Evolutionary conservation across 2,888 invertebrate species (phyloP).

Genomic region (Brenthis daphne): DNA sequence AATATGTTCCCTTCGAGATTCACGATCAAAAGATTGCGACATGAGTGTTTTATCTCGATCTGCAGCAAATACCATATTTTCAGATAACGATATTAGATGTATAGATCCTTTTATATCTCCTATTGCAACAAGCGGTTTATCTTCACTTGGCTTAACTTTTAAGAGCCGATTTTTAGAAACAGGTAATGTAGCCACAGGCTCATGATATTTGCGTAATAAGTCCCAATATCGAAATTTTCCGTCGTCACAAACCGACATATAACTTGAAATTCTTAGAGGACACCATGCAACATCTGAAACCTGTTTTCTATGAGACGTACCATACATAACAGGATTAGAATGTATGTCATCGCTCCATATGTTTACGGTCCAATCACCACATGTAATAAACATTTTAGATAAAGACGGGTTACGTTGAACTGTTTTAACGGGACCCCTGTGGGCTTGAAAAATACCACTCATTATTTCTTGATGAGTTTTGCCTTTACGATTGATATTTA

Average conservation of each 20-base stretch:
- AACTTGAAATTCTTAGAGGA: conserved; percentile 63
- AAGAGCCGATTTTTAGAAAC: conserved; percentile 78
- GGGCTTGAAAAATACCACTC: conserved; percentile 79
- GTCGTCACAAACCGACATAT: conserved; percentile 66
- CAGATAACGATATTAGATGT: conserved; percentile 84
- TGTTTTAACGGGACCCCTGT: conserved; percentile 82
- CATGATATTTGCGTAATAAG: conserved; percentile 85
- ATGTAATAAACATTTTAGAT: conserved; percentile 85
- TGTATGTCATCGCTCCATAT: conserved; percentile 87
- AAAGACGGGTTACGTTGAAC: conserved; percentile 84
- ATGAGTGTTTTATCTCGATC: conserved; percentile 87
- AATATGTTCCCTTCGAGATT: conserved; percentile 92
- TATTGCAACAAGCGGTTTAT: conserved; percentile 81
- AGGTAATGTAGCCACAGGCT: conserved; percentile 85
- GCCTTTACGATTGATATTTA: conserved; percentile 86
- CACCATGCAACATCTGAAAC: conserved; percentile 59
- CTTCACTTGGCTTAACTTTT: conserved; percentile 84
- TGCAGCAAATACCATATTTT: conserved; percentile 83
- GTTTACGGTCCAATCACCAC: conserved; percentile 84
- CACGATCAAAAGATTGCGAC: conserved; percentile 89
- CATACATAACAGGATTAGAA: conserved; percentile 56
- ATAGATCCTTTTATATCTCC: conserved; percentile 86
- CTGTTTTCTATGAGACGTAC: conserved; percentile 49
- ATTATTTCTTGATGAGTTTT: conserved; percentile 83
- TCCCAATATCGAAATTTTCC: conserved; percentile 91